Base-by-base conservation (phyloP, 2,888 invertebrate species). In the Falcaria lacertinaria region DNA sequence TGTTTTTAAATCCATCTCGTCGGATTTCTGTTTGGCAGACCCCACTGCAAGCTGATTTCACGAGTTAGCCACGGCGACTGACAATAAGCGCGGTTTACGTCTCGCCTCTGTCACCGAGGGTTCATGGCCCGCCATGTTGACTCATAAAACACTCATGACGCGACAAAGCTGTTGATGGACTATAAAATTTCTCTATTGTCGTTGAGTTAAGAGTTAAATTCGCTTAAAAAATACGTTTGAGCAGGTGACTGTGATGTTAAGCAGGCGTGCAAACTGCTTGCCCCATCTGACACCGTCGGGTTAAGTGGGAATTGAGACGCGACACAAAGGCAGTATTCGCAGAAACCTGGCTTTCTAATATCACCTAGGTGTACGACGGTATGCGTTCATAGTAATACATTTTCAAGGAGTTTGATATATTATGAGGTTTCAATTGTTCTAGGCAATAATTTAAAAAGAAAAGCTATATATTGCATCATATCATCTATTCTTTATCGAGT, bases 31-130 rank as follows among this genome's bases (percentile, higher is more conserved):
- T 72, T 28, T 44, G 42, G 36, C 43, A 51, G 80, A 80, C 81
- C 85, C 71, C 79, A 80, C 78, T 59, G 75, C 75, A 68, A 66
- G 84, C 54, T 64, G 77, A 89, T 88, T 88, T 88, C 82, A 84
- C 86, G 80, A 67, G 72, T 88, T 87, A 81, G 87, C 69, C 70
- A 87, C 85, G 85, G 69, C 60, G 70, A 84, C 86, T 86, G 88
- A 87, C 87, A 88, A 87, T 86, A 80, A 69, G 68, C 77, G 64
- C 62, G 63, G 70, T 80, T 81, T 77, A 78, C 75, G 61, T 64
- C n/a, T n/a, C 69, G 60, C 62, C 63, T 67, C 37, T 75, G 84
- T 84, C 84, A 76, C 79, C 65, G 69, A 68, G 62, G 68, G 79
- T 77, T 78, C 84, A 80, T 70, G 76, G 77, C 66, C 68, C 65